Evolutionary conservation across 2,113 vertebrate genomes (phyloP).

Genomic region (Leptobrachium leishanense): DNA sequence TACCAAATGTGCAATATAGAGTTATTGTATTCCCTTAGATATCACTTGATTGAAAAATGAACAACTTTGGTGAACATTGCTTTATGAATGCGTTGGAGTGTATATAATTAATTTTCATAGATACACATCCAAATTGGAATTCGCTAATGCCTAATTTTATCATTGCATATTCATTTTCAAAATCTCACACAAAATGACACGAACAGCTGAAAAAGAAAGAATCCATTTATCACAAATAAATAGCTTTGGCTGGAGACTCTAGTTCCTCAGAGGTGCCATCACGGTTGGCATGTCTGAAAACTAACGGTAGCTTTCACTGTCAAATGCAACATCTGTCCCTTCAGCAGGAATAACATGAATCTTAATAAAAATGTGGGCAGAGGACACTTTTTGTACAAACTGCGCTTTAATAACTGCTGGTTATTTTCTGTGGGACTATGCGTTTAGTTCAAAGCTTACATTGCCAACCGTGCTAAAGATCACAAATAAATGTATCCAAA

Average conservation of each 20-base stretch:
- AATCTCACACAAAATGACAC: conserved; percentile 10
- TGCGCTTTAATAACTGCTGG: conserved; percentile 1
- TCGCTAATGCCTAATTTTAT: conserved; percentile 13
- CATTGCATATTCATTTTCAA: conserved; percentile 1
- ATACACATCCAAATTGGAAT: conserved; percentile 6
- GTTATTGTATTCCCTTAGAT: too few relatives aligned
- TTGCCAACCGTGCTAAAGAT: not conserved
- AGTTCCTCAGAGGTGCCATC: conserved; percentile 2
- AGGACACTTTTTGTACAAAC: conserved; percentile 4
- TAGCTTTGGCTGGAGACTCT: conserved; percentile 21
- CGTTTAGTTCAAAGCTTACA: not conserved
- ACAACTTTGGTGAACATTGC: not conserved
- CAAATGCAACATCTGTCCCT: conserved; percentile 24
- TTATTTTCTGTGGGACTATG: conserved; percentile 1
- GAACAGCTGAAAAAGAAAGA: conserved; percentile 2
- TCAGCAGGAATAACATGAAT: conserved; percentile 13
- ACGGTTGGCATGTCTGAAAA: conserved; percentile 15
- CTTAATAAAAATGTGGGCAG: conserved; percentile 21
- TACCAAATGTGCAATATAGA: too few relatives aligned
- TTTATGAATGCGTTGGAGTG: not conserved
- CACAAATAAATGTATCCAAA: not conserved
- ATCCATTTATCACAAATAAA: conserved; percentile 35
- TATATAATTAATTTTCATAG: not conserved
- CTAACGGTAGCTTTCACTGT: conserved; percentile 14
- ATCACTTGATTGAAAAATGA: too few relatives aligned